phyloP scores from a whole-genome alignment of 2,797 vertebrate species.

The Chelmon rostratus region DNA sequence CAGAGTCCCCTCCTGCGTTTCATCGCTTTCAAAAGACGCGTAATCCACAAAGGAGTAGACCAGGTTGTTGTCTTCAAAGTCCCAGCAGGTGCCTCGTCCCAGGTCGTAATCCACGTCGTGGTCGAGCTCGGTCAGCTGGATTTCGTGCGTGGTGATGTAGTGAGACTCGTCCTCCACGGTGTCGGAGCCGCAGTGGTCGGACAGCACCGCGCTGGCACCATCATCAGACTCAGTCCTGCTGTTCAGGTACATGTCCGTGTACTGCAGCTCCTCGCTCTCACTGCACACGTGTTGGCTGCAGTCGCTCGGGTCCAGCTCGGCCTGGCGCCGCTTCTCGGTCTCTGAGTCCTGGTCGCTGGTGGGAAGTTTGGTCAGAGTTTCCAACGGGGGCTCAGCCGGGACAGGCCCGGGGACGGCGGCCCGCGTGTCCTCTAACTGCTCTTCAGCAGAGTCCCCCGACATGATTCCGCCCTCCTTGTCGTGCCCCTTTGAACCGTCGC shows the following conservation, averaged over 20 bases:
- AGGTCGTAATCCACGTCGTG: slow-evolving; percentile 93
- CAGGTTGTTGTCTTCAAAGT: slow-evolving; percentile 94
- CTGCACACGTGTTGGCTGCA: slow-evolving; percentile 82
- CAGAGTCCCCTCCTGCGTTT: slow-evolving; percentile 83
- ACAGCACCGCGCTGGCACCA: slow-evolving; percentile 72
- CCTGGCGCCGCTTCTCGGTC: slow-evolving; percentile 70
- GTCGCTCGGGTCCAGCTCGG: slow-evolving; percentile 62
- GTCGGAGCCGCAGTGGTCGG: slow-evolving; percentile 75
- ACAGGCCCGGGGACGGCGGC: slow-evolving; percentile 32
- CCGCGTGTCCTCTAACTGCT: slow-evolving; percentile 46
- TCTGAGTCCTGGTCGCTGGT: slow-evolving; percentile 52
- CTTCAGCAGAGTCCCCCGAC: slow-evolving; percentile 47
- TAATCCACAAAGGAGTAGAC: slow-evolving; percentile 97
- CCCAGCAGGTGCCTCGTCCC: slow-evolving; percentile 92
- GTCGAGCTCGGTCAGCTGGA: slow-evolving; percentile 96
- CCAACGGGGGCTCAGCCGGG: slow-evolving; percentile 55
- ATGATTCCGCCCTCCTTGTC: slow-evolving; percentile 29
- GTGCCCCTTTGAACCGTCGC: slow-evolving; percentile 58
- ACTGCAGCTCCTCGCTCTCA: slow-evolving; percentile 88
- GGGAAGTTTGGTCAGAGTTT: slow-evolving; percentile 58
- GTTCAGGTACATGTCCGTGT: slow-evolving; percentile 87
- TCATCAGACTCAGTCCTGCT: slow-evolving; percentile 80
- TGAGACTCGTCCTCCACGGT: slow-evolving; percentile 89
- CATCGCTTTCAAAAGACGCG: slow-evolving; percentile 93
- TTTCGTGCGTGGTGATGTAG: slow-evolving; percentile 98